A percentile compares a stretch with the other conserved stretches of the same genome.
These are phyloP conservation scores for Parelbella ahira DNA, from an alignment of 2,888 invertebrate genomes.

Conservation along the genomic window DNA sequence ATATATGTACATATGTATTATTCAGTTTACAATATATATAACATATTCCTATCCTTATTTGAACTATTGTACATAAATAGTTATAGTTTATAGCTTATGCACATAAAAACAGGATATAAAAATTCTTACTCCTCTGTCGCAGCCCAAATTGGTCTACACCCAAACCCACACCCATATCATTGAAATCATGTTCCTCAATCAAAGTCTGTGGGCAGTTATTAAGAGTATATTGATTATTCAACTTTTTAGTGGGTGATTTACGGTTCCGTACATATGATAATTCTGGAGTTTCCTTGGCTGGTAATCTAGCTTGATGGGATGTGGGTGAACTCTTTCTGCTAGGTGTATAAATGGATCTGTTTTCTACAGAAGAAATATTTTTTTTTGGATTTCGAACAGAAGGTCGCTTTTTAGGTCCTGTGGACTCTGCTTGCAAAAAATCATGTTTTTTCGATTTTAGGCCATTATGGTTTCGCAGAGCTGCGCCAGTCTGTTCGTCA, in stretches of 20 bases:
- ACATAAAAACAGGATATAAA: no score
- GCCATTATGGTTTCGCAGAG: slow-evolving; percentile 66
- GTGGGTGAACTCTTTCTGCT: slow-evolving; percentile 39
- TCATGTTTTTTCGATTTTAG: slow-evolving; percentile 46
- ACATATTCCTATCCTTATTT: no score
- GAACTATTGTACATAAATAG: no score
- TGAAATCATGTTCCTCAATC: slow-evolving; percentile 31
- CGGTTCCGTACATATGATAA: slow-evolving; percentile 20
- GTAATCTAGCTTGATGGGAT: slow-evolving; percentile 34
- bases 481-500: slow-evolving; percentile 87
- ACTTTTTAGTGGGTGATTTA: slow-evolving; percentile 37
- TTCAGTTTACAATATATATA: no score
- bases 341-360: slow-evolving; percentile 38
- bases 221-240: slow-evolving; percentile 40
- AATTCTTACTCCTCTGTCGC: slow-evolving; percentile 58
- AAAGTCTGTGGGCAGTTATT: slow-evolving; percentile 51
- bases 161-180: slow-evolving; percentile 45
- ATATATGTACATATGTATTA: no score
- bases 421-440: slow-evolving; percentile 36
- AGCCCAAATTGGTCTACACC: slow-evolving; percentile 42
- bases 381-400: slow-evolving; percentile 41
- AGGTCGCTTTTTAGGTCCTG: slow-evolving; percentile 40
- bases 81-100: no score
- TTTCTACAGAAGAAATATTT: slow-evolving; percentile 37
- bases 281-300: slow-evolving; percentile 37